Base-by-base conservation (phyloP, 1,140 invertebrate species). In the Drosophila pseudoananassae region DNA sequence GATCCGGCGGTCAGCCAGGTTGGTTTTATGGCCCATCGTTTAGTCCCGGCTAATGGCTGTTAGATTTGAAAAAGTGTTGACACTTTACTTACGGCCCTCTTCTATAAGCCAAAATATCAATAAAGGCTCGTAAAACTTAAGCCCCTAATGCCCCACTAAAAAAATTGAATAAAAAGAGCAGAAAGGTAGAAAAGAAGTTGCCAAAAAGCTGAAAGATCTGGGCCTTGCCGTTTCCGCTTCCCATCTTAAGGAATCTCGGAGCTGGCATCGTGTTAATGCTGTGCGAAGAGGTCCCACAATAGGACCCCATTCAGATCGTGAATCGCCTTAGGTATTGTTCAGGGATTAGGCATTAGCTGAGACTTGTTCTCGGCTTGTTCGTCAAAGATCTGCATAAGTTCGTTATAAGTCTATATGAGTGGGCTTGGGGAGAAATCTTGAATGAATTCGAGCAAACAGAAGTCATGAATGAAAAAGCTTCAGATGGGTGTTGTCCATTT, bases 61-160 rank as follows among this genome's bases (percentile, higher is more conserved):
- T 58, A 52, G 76, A 59, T 63, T 52, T 64, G 63, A 58, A 77
- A 85, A 87, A 71, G 60, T 82, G 81, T 85, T 85, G 81, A 85
- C 81, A 85, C 77, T 81, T 84, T 77, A 33, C 60, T 65, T 50
- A 5, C 8, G 31, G 29, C 56, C 57, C 33, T 36, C 33, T 36
- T 27, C 36, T 51, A 60, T 71, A 54, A 40, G 17, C 49, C 53
- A 56, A 74, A 74, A 74, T 73, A 65, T 77, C 81, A 81, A 85
- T 81, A 85, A 85, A 58, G 33, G 69, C 33, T 87, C 82, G 53
- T 85, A 70, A 82, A 82, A 63, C 57, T 10, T 59, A 80, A 75
- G 56, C 36, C 54, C n/a, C 57, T 14, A 14, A 43, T 45, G 33
- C 33, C 33, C 33, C 33, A 36, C 33, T 36, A 36, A 36, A 36